These are phyloP conservation scores for Scaptodrosophila latifasciaeformis DNA, from an alignment of 2,888 invertebrate genomes.

Conservation along the genomic window DNA sequence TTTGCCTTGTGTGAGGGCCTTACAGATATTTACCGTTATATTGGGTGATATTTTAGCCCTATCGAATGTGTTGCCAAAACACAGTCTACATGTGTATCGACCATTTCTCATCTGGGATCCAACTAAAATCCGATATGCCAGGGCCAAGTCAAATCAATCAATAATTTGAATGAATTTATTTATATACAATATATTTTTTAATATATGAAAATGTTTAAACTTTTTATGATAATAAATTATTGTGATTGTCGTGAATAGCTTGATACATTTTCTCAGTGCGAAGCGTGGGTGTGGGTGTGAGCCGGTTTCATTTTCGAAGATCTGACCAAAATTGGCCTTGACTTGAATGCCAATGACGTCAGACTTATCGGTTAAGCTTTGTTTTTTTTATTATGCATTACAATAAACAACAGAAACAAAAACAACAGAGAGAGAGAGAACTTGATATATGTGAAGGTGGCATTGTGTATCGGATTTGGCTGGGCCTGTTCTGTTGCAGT, in stretches of 20 bases:
- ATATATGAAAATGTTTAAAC: too few species aligned
- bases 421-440: neutral
- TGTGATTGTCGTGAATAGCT: too few species aligned
- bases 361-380: neutral
- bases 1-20: constrained; percentile 22
- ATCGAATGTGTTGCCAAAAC: constrained; percentile 31
- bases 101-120: constrained; percentile 38
- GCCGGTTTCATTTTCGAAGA: too few species aligned
- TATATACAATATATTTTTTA: too few species aligned
- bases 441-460: constrained; percentile 46
- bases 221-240: too few species aligned
- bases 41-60: constrained; percentile 34
- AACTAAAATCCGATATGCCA: too few species aligned
- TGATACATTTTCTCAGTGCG: too few species aligned
- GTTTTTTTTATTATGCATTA: neutral
- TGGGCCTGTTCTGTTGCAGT: constrained; percentile 20
- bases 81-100: constrained; percentile 31
- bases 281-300: too few species aligned
- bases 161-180: too few species aligned
- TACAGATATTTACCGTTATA: constrained; percentile 31
- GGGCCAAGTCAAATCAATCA: too few species aligned
- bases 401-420: neutral
- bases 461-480: constrained; percentile 32
- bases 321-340: too few species aligned
- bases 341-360: too few species aligned